These are phyloP conservation scores for Diplodus sargus DNA, from an alignment of 2,797 vertebrate species.

Conservation along the genomic window DNA sequence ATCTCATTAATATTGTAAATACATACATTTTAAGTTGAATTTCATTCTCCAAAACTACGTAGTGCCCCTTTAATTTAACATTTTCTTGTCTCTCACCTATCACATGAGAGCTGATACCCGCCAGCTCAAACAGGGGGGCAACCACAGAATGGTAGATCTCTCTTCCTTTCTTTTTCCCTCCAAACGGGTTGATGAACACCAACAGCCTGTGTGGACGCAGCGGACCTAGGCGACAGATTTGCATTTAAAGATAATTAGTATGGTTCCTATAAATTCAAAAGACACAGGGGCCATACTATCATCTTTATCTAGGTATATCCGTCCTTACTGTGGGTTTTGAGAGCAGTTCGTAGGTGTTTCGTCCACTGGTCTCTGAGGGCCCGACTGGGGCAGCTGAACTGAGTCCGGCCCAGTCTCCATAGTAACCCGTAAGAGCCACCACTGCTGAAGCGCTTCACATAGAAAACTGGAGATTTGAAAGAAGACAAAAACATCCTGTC, in stretches of 20 bases:
- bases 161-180: constrained; percentile 85
- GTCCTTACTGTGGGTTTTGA: constrained; percentile 84
- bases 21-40: too few relatives aligned
- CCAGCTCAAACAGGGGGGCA: constrained; percentile 88
- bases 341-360: constrained; percentile 76
- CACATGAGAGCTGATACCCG: constrained; percentile 87
- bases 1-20: too few relatives aligned
- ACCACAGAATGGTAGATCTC: constrained; percentile 85
- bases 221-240: constrained; percentile 73
- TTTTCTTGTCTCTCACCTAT: constrained; percentile 80
- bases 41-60: too few relatives aligned
- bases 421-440: constrained; percentile 71
- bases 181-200: constrained; percentile 90
- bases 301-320: constrained; percentile 7
- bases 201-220: constrained; percentile 85
- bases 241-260: too few relatives aligned
- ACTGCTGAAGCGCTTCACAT: constrained; percentile 82
- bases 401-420: constrained; percentile 85
- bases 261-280: too few relatives aligned
- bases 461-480: constrained; percentile 82
- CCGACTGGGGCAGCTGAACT: constrained; percentile 84
- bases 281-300: not conserved
- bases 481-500: constrained; percentile 11
- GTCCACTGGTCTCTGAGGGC: constrained; percentile 86
- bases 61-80: too few relatives aligned